These are phyloP conservation scores for Pteronotus mesoamericanus DNA, from an alignment of 2,797 vertebrate genomes.

Conservation along the genomic window DNA sequence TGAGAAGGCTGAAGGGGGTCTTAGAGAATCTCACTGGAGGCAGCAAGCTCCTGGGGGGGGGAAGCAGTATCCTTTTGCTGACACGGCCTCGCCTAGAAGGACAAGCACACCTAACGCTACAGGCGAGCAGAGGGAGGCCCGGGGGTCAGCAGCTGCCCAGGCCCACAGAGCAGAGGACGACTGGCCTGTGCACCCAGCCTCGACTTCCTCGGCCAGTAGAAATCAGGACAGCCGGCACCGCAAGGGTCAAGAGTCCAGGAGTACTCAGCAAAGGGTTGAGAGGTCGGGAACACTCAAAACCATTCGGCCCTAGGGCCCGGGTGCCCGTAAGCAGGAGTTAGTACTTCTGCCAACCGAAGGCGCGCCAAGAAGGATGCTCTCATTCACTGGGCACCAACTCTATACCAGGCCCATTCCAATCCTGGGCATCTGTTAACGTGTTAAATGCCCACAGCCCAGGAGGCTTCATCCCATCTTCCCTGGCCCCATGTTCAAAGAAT, in stretches of 20 bases:
- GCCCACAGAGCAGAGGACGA: background rate
- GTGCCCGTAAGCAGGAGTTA: fast-evolving
- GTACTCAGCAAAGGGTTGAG: background rate
- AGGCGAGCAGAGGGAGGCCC: background rate
- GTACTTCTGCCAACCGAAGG: background rate
- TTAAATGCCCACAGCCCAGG: background rate
- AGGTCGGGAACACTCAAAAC: fast-evolving
- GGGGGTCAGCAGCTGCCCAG: background rate
- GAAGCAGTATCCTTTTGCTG: background rate
- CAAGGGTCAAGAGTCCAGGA: background rate
- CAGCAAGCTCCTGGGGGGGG: background rate
- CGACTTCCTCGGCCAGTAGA: no score
- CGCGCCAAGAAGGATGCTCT: fast-evolving
- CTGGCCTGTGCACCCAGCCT: background rate
- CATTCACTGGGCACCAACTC: fast-evolving
- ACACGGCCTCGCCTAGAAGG: background rate
- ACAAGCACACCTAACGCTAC: no score
- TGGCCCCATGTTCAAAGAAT: background rate
- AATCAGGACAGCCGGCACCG: background rate
- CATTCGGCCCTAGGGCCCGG: background rate
- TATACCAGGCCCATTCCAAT: background rate
- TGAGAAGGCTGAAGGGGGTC: background rate
- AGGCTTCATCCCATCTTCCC: background rate
- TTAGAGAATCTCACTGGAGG: background rate
- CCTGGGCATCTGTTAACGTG: background rate